These are phyloP conservation scores for Acronicta aceris DNA, from an alignment of 2,888 invertebrate species.

Conservation along the genomic window DNA sequence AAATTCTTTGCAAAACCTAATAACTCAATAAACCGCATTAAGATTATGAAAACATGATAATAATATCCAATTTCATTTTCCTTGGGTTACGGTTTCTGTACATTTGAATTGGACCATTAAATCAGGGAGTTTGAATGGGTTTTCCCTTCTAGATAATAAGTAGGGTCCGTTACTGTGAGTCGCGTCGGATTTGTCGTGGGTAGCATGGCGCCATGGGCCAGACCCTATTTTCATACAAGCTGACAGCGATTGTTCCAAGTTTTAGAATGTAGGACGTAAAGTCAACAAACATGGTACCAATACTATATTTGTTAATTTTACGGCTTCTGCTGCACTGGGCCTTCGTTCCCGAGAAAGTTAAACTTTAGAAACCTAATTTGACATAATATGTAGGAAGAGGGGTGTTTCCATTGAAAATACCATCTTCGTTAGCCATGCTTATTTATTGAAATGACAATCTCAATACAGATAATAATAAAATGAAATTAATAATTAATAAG, in stretches of 20 bases:
- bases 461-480: too few species aligned
- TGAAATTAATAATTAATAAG: too few species aligned
- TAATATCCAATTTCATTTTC: conserved; percentile 43
- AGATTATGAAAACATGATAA: conserved; percentile 34
- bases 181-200: conserved; percentile 60
- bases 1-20: conserved; percentile 1
- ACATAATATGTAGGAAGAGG: too few species aligned
- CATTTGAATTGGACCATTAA: conserved; percentile 61
- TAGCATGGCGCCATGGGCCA: conserved; percentile 65
- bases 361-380: not conserved
- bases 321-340: conserved; percentile 5
- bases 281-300: too few species aligned
- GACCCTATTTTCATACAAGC: conserved; percentile 41
- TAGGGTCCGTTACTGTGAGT: conserved; percentile 49
- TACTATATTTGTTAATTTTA: conserved; percentile 35
- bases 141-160: conserved; percentile 41
- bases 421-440: too few species aligned
- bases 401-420: too few species aligned
- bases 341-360: conserved; percentile 5
- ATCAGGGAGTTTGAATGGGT: conserved; percentile 58
- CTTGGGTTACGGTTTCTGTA: conserved; percentile 28
- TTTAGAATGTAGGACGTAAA: conserved; percentile 26
- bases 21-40: conserved; percentile 37
- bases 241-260: conserved; percentile 44
- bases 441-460: too few species aligned